Conservation (phyloP, 1,140 invertebrate genomes). For the Drosophila carrolli region DNA sequence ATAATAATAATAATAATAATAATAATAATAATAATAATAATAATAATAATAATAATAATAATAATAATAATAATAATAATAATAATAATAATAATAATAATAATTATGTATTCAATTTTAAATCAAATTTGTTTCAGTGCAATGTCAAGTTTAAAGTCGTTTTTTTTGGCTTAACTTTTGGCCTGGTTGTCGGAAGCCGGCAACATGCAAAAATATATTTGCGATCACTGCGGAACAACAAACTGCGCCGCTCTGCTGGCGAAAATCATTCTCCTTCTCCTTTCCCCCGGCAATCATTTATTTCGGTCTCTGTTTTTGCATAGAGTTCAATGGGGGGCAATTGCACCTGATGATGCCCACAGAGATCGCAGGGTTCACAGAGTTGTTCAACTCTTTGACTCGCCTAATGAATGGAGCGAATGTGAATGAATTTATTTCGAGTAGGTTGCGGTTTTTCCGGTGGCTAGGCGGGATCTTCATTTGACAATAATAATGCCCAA, state of each 20-base stretch:
- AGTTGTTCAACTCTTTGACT: conserved; percentile 39
- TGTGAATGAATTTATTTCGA: conserved; percentile 28
- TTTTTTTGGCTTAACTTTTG: conserved; percentile 24
- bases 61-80: no score
- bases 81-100: neutral
- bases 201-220: conserved; percentile 27
- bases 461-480: neutral
- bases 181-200: conserved; percentile 46
- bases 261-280: conserved; percentile 3
- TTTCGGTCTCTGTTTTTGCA: conserved; percentile 12
- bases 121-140: conserved; percentile 6
- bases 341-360: conserved; percentile 34
- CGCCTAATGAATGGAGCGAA: conserved; percentile 52
- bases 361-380: conserved; percentile 28
- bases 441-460: conserved; percentile 13
- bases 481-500: no score
- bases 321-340: conserved; percentile 48
- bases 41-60: no score
- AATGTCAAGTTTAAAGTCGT: conserved; percentile 36
- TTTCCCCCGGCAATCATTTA: neutral
- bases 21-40: no score
- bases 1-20: no score
- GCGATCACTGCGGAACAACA: conserved; percentile 28
- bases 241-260: conserved; percentile 10
- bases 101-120: neutral